phyloP scores from a whole-genome alignment of 2,888 invertebrate species.

The Beris chalybata region DNA sequence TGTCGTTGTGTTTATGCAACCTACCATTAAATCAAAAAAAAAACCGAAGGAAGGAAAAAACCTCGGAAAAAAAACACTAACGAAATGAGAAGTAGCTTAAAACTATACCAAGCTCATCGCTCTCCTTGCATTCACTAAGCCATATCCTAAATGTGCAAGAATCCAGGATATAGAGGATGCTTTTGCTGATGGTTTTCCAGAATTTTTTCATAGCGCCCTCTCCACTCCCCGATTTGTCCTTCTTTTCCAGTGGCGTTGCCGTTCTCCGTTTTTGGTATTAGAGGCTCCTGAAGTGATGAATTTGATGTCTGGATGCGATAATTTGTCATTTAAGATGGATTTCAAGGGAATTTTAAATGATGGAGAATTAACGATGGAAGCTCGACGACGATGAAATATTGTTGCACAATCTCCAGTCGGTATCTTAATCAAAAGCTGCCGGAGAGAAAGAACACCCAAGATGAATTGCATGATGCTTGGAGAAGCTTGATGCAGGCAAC shows the following conservation, averaged over 20 bases:
- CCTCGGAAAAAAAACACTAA: background rate
- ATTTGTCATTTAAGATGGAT: constrained; percentile 39
- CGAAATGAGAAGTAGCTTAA: constrained; percentile 6
- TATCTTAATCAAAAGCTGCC: background rate
- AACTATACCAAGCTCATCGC: constrained; percentile 6
- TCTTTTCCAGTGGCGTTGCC: background rate
- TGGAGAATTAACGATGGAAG: constrained; percentile 37
- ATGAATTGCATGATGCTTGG: constrained; percentile 3
- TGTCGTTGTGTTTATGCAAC: constrained; percentile 19
- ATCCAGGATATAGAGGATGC: background rate
- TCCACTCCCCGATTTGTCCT: background rate
- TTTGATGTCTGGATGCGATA: constrained; percentile 39
- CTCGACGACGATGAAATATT: constrained; percentile 3
- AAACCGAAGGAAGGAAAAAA: background rate
- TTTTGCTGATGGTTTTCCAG: background rate
- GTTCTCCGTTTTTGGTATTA: constrained; percentile 10
- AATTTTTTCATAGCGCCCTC: background rate
- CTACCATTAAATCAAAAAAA: background rate
- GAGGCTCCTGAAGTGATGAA: constrained; percentile 35
- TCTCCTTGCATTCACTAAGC: background rate
- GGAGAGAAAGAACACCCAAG: background rate
- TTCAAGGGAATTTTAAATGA: constrained; percentile 39
- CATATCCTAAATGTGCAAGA: background rate
- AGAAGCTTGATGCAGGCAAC: constrained; percentile 20
- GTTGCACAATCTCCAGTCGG: constrained; percentile 7